A percentile compares a stretch with the other conserved stretches of the same genome.
Conservation (phyloP, 1,140 invertebrate species). For the Zaprionus taronus region DNA sequence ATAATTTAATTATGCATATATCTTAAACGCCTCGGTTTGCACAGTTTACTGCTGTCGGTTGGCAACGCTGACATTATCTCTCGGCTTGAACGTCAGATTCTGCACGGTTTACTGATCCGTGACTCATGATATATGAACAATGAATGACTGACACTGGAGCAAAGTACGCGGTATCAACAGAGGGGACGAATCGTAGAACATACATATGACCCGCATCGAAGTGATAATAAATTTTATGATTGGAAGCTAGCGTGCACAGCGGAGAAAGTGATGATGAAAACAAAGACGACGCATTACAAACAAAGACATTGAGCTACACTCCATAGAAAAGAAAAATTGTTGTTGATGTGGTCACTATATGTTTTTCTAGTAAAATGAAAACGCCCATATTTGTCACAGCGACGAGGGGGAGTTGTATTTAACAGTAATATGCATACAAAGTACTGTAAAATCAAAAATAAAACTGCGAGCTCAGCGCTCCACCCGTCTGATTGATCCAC, state of each 20-base stretch:
- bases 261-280: conserved; percentile 67
- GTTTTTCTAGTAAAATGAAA: conserved; percentile 41
- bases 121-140: conserved; percentile 56
- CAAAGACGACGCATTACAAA: conserved; percentile 46
- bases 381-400: conserved; percentile 67
- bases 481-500: conserved; percentile 19
- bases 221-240: conserved; percentile 58
- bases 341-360: not conserved
- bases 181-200: conserved; percentile 1
- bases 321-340: conserved; percentile 10
- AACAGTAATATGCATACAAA: conserved; percentile 33
- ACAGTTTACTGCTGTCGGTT: conserved; percentile 2
- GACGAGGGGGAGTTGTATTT: conserved; percentile 28
- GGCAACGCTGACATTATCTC: conserved; percentile 20
- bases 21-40: conserved; percentile 22
- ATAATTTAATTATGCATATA: conserved; percentile 65
- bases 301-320: conserved; percentile 36
- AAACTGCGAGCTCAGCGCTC: conserved; percentile 21
- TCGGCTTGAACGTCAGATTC: conserved; percentile 52
- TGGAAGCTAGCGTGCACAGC: conserved; percentile 29
- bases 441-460: conserved; percentile 35
- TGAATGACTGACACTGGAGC: conserved; percentile 53
- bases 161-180: conserved; percentile 22
- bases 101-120: conserved; percentile 19
- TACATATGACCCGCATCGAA: conserved; percentile 50